phyloP scores from a whole-genome alignment of 2,113 vertebrate genomes.

The Neoarius graeffei region DNA sequence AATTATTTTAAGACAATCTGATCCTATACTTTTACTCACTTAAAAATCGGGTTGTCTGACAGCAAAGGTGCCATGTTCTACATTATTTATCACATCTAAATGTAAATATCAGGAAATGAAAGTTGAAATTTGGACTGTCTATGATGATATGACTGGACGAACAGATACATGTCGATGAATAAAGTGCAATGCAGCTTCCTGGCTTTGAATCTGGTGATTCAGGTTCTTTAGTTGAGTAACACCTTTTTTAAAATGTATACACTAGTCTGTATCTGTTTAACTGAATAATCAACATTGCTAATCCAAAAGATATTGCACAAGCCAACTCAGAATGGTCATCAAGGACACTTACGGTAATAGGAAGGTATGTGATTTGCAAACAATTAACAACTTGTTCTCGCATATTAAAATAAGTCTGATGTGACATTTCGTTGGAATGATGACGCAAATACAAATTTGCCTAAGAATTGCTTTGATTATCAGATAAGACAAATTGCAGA shows the following conservation, averaged over 20 bases:
- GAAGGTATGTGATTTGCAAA: background rate
- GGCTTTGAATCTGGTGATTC: background rate
- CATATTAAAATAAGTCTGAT: background rate
- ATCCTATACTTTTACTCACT: too few relatives aligned
- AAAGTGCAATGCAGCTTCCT: too few relatives aligned
- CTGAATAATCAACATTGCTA: background rate
- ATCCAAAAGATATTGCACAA: background rate
- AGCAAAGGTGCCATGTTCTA: too few relatives aligned
- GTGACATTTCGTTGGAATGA: background rate
- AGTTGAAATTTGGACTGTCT: too few relatives aligned
- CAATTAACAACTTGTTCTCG: background rate
- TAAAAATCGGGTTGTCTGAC: background rate
- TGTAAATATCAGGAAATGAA: too few relatives aligned
- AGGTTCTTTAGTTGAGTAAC: background rate
- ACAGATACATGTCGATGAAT: too few relatives aligned
- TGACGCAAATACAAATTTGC: background rate
- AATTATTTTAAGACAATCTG: too few relatives aligned
- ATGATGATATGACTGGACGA: too few relatives aligned
- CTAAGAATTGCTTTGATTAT: slow-evolving; percentile 50
- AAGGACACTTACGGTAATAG: background rate
- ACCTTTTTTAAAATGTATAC: too few relatives aligned
- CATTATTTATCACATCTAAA: too few relatives aligned
- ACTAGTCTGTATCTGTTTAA: too few relatives aligned
- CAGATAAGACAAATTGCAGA: slow-evolving; percentile 66
- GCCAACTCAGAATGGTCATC: background rate